Conservation (phyloP, 2,113 vertebrate species). For the Prunella himalayana region DNA sequence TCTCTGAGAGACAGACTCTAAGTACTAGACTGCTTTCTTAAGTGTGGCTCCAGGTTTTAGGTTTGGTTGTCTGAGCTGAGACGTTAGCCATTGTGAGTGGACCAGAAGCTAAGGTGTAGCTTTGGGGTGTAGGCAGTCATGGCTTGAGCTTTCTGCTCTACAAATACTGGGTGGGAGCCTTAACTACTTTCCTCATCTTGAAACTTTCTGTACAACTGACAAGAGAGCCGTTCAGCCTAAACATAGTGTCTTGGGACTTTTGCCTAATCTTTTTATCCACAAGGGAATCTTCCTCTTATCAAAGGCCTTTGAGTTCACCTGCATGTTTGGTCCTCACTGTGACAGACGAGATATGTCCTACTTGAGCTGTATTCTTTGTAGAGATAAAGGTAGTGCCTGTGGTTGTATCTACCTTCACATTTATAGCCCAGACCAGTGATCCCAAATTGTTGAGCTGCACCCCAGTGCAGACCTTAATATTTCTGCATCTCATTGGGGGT, state of each 20-base stretch:
- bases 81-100: background rate
- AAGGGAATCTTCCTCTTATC: background rate
- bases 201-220: background rate
- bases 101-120: background rate
- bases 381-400: background rate
- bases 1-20: background rate
- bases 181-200: background rate
- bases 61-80: background rate
- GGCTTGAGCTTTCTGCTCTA: background rate
- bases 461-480: background rate
- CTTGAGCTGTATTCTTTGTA: background rate
- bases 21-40: background rate
- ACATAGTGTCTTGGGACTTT: background rate
- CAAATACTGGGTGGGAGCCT: background rate
- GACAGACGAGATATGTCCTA: accelerated
- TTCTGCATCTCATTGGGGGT: background rate
- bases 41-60: background rate
- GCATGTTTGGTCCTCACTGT: background rate
- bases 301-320: background rate
- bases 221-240: background rate
- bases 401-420: background rate
- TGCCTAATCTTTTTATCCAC: background rate
- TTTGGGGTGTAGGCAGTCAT: background rate
- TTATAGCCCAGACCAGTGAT: background rate
- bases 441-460: background rate